Base-by-base conservation (phyloP, 1,140 invertebrate species). In the Chionoecetes opilio region DNA sequence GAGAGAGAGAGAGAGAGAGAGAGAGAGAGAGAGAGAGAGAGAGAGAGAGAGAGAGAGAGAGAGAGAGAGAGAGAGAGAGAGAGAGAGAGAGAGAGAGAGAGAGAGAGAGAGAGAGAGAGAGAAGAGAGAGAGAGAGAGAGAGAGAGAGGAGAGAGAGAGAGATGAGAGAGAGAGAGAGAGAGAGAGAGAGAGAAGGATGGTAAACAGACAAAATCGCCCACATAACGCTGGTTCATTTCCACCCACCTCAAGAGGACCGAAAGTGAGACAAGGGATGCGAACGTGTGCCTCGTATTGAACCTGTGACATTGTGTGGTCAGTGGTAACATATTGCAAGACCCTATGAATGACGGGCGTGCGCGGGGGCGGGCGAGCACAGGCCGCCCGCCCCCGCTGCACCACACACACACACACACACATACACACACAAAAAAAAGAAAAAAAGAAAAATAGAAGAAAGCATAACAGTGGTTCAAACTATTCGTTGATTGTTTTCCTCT, bases 301-400 rank as follows among this genome's bases (percentile, higher is more conserved):
- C 89, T 94, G 34, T 91, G 75, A 94, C 87, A 94, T 88, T 91
- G 93, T 94, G 93, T 94, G 91, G 93, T 94, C 93, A 37, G 75
- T 94, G 46, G 87, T 93, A 34, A 91, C 37, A 75, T 94, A 91
- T 91, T 90, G 88, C 82, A 82, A 94, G 31, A 85, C 35, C 29
- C 32, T 88, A 9, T 63, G 17, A 21, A 21, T 26, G 53, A 63
- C 17, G 21, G 53, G 21, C 53, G 53, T 21, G 21, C 53, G 21
- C 53, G 53, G 53, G 53, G 53, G 53, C 21, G 14, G 53, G 53
- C 53, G 8, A 21, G 53, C 21, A 21, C 53, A 63, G 9, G 53
- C 26, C 53, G 21, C 17, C 21, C 53, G 53, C 53, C 53, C 8
- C 53, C 8, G 8, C 6, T 9, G 53, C 53, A 41, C 38, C 38